Evolutionary conservation across 1,140 invertebrate species (phyloP), one percentile per base, ranked within the genome.

Genomic region (Sinella curviseta): DNA sequence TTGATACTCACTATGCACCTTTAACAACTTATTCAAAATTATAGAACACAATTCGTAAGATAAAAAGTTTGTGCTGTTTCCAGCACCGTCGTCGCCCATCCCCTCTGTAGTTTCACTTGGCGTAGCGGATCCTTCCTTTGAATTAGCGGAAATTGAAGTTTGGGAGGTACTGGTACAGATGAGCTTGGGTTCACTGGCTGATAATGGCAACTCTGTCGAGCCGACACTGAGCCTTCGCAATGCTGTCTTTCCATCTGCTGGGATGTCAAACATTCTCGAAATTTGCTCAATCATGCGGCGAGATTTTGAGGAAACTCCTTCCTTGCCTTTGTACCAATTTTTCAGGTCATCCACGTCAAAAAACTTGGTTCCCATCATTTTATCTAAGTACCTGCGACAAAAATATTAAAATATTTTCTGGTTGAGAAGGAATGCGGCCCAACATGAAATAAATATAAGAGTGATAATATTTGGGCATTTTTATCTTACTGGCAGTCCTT

Each of bases 331-430:
- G 33, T 92, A 85, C n/a, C 92, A 85, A 31, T 89, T 90, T 84
- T 91, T 90, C 84, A 94, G 93, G 85, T 93, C 91, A 81, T 91
- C 90, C 83, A 94, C 93, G 82, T 94, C 92, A 85, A 96, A 96
- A 87, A 94, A 95, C 0, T 92, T 91, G 0, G 94, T 95, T 54
- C 92, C 93, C 89, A 96, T 92, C 2, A 95, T 86, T 82, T 92
- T 92, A 86, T 96, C 94, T 85, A 96, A 89, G 82, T 92, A 94
- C 76, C 87, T 88, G 78, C 70, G 84, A 82, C 76, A 79, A 70
- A 70, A 31, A 70, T 31, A 70, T 31, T 4, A 82, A 78, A 81
- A 0, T 60, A 67, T 16, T 16, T 20, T n/a, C 16, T 60, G 39
- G 20, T 17, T n/a, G 77, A 16, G 74, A 31, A 14, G 31, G 39